A percentile compares a stretch with the other conserved stretches of the same genome.
phyloP scores from a whole-genome alignment of 1,140 invertebrate species.

The Lanistes nyassanus region DNA sequence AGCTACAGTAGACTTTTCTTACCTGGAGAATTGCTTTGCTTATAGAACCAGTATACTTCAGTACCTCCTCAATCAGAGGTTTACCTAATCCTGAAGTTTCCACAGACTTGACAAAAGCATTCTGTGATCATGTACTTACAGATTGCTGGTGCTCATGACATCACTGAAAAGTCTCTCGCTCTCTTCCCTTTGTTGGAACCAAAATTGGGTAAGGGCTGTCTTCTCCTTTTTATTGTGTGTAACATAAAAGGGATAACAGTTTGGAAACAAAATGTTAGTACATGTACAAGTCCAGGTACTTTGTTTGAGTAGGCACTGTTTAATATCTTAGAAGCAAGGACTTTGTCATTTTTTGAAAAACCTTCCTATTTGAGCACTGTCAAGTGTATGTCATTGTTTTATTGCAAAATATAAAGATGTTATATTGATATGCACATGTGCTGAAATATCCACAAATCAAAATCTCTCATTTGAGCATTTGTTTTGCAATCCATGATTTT shows the following conservation, averaged over 20 bases:
- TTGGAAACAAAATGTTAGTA: background rate
- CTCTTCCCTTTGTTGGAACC: conserved; percentile 85
- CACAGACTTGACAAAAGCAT: background rate
- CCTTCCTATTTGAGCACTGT: background rate
- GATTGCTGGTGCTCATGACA: conserved; percentile 71
- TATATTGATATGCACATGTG: too few species aligned
- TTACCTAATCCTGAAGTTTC: background rate
- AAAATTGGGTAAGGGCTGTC: conserved; percentile 71
- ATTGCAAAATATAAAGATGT: too few species aligned
- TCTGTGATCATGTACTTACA: conserved; percentile 32
- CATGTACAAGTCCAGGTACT: background rate
- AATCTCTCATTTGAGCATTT: too few species aligned
- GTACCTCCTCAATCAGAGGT: too few species aligned
- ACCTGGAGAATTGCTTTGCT: too few species aligned
- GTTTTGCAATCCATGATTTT: too few species aligned
- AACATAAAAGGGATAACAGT: background rate
- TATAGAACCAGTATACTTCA: too few species aligned
- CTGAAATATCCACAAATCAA: too few species aligned
- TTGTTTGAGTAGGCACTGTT: background rate
- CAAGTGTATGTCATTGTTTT: background rate
- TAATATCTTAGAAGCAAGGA: background rate
- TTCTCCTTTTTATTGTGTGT: background rate
- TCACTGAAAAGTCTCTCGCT: conserved; percentile 80
- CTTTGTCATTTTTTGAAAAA: background rate
- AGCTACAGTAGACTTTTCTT: too few species aligned